A percentile compares a stretch with the other conserved stretches of the same genome.
phyloP scores from a whole-genome alignment of 2,888 invertebrate species.

The Mamestra brassicae region DNA sequence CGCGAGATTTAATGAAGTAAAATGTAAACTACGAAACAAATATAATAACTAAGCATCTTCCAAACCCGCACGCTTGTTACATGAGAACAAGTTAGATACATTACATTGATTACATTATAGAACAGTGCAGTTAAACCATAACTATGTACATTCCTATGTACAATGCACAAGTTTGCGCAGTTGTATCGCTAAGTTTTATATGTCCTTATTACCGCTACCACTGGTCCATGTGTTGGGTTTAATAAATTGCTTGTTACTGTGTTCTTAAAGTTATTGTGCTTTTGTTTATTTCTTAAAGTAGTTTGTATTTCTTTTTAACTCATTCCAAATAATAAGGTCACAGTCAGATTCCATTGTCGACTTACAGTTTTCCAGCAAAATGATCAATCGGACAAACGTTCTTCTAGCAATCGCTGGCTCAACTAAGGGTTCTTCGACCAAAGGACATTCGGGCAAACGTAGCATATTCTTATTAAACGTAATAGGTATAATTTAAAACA shows the following conservation, averaged over 20 bases:
- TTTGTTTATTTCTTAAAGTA: slow-evolving; percentile 20
- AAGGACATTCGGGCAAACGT: no score
- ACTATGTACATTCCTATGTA: neutral
- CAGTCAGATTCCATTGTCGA: no score
- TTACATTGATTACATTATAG: slow-evolving; percentile 56
- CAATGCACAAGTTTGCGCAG: slow-evolving; percentile 27
- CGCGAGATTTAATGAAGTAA: neutral
- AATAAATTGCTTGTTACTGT: slow-evolving; percentile 39
- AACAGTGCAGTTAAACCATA: slow-evolving; percentile 30
- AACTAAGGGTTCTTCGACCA: no score
- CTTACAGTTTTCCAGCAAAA: no score
- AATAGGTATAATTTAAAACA: no score
- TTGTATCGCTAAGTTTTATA: slow-evolving; percentile 55
- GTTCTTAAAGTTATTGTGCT: slow-evolving; percentile 10
- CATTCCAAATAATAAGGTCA: no score
- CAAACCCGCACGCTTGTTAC: slow-evolving; percentile 39
- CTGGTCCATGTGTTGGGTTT: slow-evolving; percentile 9
- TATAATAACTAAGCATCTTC: slow-evolving; percentile 23
- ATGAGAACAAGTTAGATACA: slow-evolving; percentile 56
- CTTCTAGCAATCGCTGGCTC: no score
- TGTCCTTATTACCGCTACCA: slow-evolving; percentile 46
- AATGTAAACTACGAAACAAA: slow-evolving; percentile 12
- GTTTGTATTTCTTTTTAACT: neutral
- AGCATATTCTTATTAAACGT: no score
- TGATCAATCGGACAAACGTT: no score